Percentiles rank a stretch among this genome's conserved stretches.
phyloP scores from a whole-genome alignment of 2,797 vertebrate species.

The Bryconaethiops microstoma region DNA sequence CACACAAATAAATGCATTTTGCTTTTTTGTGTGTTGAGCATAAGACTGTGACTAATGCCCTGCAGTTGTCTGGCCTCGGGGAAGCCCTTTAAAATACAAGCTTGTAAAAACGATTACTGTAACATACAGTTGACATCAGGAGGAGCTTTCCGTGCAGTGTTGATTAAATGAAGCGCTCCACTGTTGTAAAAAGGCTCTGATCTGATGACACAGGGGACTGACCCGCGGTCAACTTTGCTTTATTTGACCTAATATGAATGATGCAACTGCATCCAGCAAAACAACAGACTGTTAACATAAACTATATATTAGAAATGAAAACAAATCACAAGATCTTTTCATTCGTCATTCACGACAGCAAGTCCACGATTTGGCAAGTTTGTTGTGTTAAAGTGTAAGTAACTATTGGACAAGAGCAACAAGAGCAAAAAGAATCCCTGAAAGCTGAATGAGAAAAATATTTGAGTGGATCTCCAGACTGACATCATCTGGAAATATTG shows the following conservation, averaged over 20 bases:
- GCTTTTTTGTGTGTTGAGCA: conserved; percentile 11
- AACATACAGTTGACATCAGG: not conserved
- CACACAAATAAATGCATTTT: conserved; percentile 34
- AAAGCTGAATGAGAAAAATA: not conserved
- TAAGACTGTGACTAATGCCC: conserved; percentile 17
- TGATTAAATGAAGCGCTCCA: not conserved
- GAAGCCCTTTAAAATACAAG: conserved; percentile 16
- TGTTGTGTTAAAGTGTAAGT: too few relatives aligned
- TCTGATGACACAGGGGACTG: too few relatives aligned
- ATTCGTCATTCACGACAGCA: too few relatives aligned
- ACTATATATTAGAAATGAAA: too few relatives aligned
- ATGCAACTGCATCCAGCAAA: too few relatives aligned
- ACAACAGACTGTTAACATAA: too few relatives aligned
- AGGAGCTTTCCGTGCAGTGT: not conserved
- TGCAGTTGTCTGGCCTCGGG: not conserved
- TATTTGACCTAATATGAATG: not conserved
- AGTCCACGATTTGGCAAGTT: too few relatives aligned
- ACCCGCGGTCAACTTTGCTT: not conserved
- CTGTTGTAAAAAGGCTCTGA: not conserved
- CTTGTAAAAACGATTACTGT: not conserved
- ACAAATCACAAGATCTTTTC: too few relatives aligned
- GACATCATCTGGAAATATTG: too few relatives aligned
- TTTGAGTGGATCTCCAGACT: not conserved
- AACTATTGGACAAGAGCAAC: not conserved
- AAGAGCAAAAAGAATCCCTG: not conserved